A percentile compares a stretch with the other conserved stretches of the same genome.
These are phyloP conservation scores for Triplophysa dalaica DNA, from an alignment of 2,113 vertebrate species.

Conservation along the genomic window DNA sequence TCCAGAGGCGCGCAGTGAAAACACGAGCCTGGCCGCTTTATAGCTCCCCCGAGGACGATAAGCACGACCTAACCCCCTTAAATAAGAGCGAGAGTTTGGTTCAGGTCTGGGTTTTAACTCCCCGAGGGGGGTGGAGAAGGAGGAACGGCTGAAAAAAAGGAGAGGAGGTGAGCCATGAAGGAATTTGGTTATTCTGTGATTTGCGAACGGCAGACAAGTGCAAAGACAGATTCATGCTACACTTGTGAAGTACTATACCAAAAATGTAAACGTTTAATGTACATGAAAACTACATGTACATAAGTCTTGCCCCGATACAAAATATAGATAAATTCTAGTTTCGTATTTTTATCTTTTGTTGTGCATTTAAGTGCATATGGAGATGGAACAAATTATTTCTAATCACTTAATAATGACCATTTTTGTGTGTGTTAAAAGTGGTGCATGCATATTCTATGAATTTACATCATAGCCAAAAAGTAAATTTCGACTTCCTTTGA, in stretches of 20 bases:
- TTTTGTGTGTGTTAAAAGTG: too few species aligned
- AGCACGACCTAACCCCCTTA: slow-evolving; percentile 47
- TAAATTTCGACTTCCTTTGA: too few species aligned
- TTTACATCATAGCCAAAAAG: too few species aligned
- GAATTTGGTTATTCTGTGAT: slow-evolving; percentile 37
- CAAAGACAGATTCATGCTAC: neutral
- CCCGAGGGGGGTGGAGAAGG: slow-evolving; percentile 29
- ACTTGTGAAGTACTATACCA: neutral
- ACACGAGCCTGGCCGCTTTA: slow-evolving; percentile 62
- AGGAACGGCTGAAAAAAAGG: slow-evolving; percentile 41
- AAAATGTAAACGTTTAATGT: neutral
- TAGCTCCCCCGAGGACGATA: slow-evolving; percentile 59
- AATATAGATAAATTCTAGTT: too few species aligned
- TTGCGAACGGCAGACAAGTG: slow-evolving; percentile 8
- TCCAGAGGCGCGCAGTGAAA: slow-evolving; percentile 66
- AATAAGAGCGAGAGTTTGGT: slow-evolving; percentile 50
- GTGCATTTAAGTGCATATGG: too few species aligned
- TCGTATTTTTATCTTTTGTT: too few species aligned
- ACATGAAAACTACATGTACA: too few species aligned
- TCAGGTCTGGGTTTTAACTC: slow-evolving; percentile 55
- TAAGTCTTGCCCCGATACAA: too few species aligned
- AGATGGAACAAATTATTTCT: too few species aligned
- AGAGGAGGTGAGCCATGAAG: slow-evolving; percentile 32
- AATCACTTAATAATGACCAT: too few species aligned
- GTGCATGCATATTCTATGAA: too few species aligned